Conservation (phyloP, 1,140 invertebrate genomes). For the Prorops nasuta region DNA sequence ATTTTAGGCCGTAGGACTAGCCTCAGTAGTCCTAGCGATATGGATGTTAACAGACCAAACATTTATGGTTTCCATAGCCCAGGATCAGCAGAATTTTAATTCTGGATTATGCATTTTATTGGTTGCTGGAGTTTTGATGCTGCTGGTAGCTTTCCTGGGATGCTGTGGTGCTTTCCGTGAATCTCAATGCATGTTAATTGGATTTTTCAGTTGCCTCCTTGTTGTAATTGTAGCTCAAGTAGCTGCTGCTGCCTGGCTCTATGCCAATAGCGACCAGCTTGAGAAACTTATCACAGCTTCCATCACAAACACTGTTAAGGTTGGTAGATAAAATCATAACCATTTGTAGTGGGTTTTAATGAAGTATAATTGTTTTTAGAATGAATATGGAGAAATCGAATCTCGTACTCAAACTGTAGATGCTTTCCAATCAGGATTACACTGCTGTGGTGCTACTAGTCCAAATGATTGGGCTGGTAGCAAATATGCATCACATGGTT, state of each 20-base stretch:
- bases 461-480: slow-evolving; percentile 71
- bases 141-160: slow-evolving; percentile 84
- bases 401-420: slow-evolving; percentile 68
- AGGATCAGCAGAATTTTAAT: slow-evolving; percentile 68
- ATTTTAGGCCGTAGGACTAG: slow-evolving; percentile 72
- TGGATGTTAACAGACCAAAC: slow-evolving; percentile 78
- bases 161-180: slow-evolving; percentile 87
- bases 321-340: slow-evolving; percentile 12
- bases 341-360: neutral
- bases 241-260: slow-evolving; percentile 72
- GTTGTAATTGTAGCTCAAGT: slow-evolving; percentile 78
- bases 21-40: slow-evolving; percentile 65
- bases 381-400: slow-evolving; percentile 67
- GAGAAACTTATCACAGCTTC: slow-evolving; percentile 63
- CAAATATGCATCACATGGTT: slow-evolving; percentile 53
- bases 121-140: slow-evolving; percentile 74
- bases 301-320: slow-evolving; percentile 65
- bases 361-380: no score
- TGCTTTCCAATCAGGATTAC: slow-evolving; percentile 66
- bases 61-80: slow-evolving; percentile 69
- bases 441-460: slow-evolving; percentile 72
- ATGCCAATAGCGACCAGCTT: slow-evolving; percentile 66
- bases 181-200: slow-evolving; percentile 81
- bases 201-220: slow-evolving; percentile 73
- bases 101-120: slow-evolving; percentile 76